A percentile compares a stretch with the other conserved stretches of the same genome.
phyloP scores from a whole-genome alignment of 2,888 invertebrate species.

The Megalurothrips usitatus region DNA sequence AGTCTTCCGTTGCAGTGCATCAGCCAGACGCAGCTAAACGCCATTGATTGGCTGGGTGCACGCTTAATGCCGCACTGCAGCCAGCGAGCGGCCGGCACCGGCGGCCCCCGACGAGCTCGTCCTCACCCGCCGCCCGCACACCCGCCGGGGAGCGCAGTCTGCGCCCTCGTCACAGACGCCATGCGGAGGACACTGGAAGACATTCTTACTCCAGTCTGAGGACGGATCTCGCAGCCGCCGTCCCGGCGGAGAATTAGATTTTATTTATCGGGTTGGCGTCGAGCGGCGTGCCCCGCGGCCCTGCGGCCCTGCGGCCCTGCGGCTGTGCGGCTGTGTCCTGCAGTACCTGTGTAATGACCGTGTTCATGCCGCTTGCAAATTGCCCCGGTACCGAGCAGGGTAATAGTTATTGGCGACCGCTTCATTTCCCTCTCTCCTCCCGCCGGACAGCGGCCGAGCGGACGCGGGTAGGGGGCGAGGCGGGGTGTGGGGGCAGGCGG shows the following conservation, averaged over 20 bases:
- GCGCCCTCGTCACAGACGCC: too few relatives aligned
- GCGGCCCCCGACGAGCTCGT: neutral
- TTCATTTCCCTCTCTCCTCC: neutral
- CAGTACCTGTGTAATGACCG: neutral
- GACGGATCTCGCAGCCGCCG: too few relatives aligned
- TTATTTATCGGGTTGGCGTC: too few relatives aligned
- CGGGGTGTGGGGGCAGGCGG: neutral
- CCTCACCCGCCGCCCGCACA: neutral
- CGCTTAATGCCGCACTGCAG: neutral
- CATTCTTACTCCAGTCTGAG: too few relatives aligned
- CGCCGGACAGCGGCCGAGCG: too few relatives aligned
- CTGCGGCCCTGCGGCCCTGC: too few relatives aligned
- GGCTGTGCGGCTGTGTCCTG: neutral
- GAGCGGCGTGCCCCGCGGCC: too few relatives aligned
- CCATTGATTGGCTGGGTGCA: neutral
- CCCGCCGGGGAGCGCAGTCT: neutral
- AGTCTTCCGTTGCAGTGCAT: neutral
- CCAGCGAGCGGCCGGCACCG: neutral
- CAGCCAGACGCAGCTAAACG: neutral
- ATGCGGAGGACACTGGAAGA: too few relatives aligned
- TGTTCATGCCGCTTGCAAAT: neutral
- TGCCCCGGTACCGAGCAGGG: neutral
- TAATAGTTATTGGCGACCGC: conserved; percentile 1
- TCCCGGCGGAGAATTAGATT: too few relatives aligned
- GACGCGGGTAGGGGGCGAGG: neutral